Base-by-base conservation (phyloP, 2,113 vertebrate genomes). In the Neolamprologus variostigma region DNA sequence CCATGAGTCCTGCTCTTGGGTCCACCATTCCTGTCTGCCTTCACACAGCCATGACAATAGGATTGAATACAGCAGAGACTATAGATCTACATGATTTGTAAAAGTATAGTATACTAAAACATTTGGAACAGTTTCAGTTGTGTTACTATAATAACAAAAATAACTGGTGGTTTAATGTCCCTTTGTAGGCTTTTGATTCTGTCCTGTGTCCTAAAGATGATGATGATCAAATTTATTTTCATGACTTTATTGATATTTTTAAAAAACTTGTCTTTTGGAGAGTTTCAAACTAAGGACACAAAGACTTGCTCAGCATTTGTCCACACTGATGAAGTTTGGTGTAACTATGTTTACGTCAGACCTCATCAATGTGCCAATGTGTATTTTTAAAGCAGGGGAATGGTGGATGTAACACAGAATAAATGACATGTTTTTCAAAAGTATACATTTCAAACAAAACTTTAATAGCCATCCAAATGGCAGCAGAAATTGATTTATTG, bases 81-180 rank as follows among this genome's bases (percentile, higher is more conserved):
- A 23, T 23, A 13, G n/a, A 54, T 54, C 53, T 54, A 54, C n/a
- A 3, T 54, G 53, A 12, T 23, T 54, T 54, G n/a, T 12, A 7
- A 55, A 12, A 55, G n/a, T 55, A 1, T 23, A 55, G 53, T 7
- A 55, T 23, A 23, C 10, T 13, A 55, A 54, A 55, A 13, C 53
- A 55, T 54, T 54, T 54, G 10, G 0, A 54, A 54, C n/a, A 4
- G 53, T 54, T 54, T 54, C 6, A 23, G 53, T 54, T 54, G 53
- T 12, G 0, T 54, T 23, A 54, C n/a, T 12, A 54, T 54, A 12
- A 54, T 2, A 54, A 54, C 53, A 54, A 23, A 54, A 54, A 0
- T 55, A 55, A 55, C 11, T 23, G n/a, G 53, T 55, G 53, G n/a
- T 55, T 13, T 12, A 0, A 54, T 54, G 53, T 55, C 6, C n/a